phyloP scores from a whole-genome alignment of 2,888 invertebrate species.

The Yponomeuta sedellus region DNA sequence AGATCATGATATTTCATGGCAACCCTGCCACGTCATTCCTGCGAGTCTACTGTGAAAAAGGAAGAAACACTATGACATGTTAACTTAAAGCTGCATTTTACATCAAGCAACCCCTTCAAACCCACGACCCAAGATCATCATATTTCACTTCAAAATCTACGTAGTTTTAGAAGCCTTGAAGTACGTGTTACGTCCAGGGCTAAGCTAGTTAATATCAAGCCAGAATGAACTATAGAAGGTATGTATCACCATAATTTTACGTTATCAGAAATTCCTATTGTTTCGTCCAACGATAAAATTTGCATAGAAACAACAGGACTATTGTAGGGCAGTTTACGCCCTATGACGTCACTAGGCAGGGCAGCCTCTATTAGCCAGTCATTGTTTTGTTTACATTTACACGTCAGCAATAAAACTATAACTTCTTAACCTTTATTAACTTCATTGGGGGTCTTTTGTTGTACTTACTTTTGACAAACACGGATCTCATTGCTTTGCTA shows the following conservation, averaged over 20 bases:
- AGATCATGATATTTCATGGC: no score
- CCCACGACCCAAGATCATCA: no score
- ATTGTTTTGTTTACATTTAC: constrained; percentile 74
- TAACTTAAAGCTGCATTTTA: no score
- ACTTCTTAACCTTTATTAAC: constrained; percentile 18
- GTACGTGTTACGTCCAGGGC: no score
- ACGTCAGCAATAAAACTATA: constrained; percentile 54
- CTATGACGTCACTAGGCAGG: constrained; percentile 27
- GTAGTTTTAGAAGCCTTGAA: no score
- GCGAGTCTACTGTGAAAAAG: no score
- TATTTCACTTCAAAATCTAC: no score
- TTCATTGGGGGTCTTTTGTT: neutral
- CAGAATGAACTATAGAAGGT: neutral
- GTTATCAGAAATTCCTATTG: neutral
- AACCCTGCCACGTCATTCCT: no score
- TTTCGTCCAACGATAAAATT: neutral
- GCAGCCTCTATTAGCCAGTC: constrained; percentile 61
- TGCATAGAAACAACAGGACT: constrained; percentile 5
- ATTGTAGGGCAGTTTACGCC: neutral
- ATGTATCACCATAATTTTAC: neutral
- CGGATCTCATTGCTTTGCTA: no score
- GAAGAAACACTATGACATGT: no score
- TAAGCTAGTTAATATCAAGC: neutral
- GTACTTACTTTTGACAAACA: no score
- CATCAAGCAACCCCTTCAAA: no score